Conservation (phyloP, 2,113 vertebrate genomes). For the Poecile atricapillus region DNA sequence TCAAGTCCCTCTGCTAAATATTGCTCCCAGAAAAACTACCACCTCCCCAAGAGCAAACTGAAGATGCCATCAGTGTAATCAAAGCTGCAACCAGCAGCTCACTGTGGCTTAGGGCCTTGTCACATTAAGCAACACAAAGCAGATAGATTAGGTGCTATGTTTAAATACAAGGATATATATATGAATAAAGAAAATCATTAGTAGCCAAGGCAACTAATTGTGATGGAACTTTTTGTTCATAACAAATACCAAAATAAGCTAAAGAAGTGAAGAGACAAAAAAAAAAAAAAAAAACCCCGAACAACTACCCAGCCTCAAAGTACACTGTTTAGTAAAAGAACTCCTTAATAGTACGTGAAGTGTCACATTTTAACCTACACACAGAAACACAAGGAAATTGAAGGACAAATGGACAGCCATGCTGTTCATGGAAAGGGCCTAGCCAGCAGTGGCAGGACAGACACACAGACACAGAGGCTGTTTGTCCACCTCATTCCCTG, state of each 20-base stretch:
- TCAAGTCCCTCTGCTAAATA: not conserved
- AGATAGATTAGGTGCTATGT: conserved; percentile 13
- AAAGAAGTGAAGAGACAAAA: not conserved
- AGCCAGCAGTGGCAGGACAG: not conserved
- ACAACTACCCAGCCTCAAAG: not conserved
- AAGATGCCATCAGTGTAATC: not conserved
- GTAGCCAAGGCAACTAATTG: conserved; percentile 52
- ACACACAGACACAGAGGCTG: not conserved
- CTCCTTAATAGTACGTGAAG: not conserved
- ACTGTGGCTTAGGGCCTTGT: not conserved
- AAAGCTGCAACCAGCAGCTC: not conserved
- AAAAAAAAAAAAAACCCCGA: not conserved
- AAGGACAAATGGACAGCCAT: not conserved
- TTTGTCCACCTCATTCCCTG: not conserved
- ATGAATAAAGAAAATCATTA: conserved; percentile 22
- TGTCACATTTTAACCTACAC: not conserved
- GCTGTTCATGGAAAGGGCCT: not conserved
- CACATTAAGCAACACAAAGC: not conserved
- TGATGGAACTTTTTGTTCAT: not conserved
- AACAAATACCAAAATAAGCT: conserved; percentile 20
- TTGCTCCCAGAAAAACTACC: not conserved
- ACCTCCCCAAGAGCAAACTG: not conserved
- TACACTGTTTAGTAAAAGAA: not conserved
- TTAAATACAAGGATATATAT: not conserved
- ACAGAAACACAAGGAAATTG: not conserved